Evolutionary conservation across 2,888 invertebrate species (phyloP), one percentile per base, ranked within the genome.

Genomic region (Lacanobia oleracea): DNA sequence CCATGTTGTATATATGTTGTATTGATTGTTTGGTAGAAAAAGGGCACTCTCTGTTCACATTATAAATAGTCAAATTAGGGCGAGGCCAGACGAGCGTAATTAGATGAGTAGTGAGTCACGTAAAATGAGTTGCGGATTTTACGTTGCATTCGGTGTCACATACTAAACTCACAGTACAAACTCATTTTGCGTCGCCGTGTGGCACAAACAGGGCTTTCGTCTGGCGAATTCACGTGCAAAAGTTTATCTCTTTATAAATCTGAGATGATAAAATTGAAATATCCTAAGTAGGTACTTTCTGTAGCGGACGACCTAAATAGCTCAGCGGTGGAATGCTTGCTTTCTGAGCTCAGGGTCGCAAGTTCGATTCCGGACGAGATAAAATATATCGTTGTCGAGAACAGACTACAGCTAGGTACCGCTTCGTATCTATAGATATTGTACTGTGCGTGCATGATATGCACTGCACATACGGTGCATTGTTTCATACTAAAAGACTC

Each of bases 311-410:
- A 65, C 73, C 76, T 79, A 56, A 56, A 79, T 72, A 76, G 60
- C 51, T 45, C 21, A 50, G 33, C 48, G 2, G 23, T 27, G 79
- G 72, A 76, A 76, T 79, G 65, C 27, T 51, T 21, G 54, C 60
- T 78, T 56, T 64, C 73, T 45, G 37, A 40, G 27, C 79, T 72
- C 79, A 76, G 63, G 79, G 79, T 54, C 72, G 48, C 43, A 12
- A 56, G 27, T 61, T 79, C 33, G 61, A 79, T 72, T 61, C 79
- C 45, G 40, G 73, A 51, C 27, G 43, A 72, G 79, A 76, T 79
- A 72, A 76, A 16, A 45, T 64, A 23, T 75, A 57, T 77, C 78
- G 65, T 50, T 48, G 56, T 40, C 23, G 16, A 40, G 27, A 45
- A 76, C 21, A 48, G 3, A 4, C 37, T 51, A 2, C 16, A 40